These are phyloP conservation scores for Zaprionus davidi DNA, from an alignment of 1,140 invertebrate species.

Conservation along the genomic window DNA sequence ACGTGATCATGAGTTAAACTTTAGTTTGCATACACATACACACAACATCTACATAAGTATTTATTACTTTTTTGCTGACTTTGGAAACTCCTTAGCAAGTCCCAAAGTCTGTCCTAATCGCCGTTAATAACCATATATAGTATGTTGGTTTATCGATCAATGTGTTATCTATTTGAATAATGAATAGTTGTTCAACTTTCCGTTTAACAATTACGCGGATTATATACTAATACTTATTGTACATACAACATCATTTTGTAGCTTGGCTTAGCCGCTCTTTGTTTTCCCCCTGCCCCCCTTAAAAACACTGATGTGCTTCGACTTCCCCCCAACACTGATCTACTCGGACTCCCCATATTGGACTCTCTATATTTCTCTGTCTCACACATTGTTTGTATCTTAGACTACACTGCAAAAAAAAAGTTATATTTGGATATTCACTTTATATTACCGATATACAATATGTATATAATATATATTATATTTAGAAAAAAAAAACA, in stretches of 20 bases:
- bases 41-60: background rate
- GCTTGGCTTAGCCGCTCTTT: slow-evolving; percentile 63
- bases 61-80: background rate
- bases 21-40: slow-evolving; percentile 5
- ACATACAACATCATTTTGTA: slow-evolving; percentile 41
- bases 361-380: background rate
- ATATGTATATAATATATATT: slow-evolving; percentile 52
- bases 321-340: background rate
- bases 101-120: background rate
- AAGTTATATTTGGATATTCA: slow-evolving; percentile 36
- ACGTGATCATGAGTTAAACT: background rate
- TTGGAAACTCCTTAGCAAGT: background rate
- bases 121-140: background rate
- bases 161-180: background rate
- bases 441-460: slow-evolving; percentile 55
- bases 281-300: background rate
- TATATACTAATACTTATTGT: slow-evolving; percentile 44
- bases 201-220: slow-evolving; percentile 1
- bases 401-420: slow-evolving; percentile 1
- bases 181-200: background rate
- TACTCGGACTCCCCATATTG: background rate
- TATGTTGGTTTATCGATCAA: background rate
- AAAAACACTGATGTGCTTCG: background rate
- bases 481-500: slow-evolving; percentile 38
- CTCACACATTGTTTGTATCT: background rate